Base-by-base conservation (phyloP, 2,888 invertebrate species). In the Syrista parreyssii region DNA sequence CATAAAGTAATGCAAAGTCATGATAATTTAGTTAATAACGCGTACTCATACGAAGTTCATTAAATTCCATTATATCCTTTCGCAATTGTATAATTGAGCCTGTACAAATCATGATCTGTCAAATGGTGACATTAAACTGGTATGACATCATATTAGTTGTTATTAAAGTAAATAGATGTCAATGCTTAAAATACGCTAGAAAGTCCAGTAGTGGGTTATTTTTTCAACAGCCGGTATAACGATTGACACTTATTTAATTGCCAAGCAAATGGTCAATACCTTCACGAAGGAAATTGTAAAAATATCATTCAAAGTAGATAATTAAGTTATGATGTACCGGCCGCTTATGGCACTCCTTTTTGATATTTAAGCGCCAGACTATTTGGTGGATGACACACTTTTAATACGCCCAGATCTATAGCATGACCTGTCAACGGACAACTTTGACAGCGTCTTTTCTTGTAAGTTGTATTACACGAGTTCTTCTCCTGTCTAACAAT, bases 341-440 rank as follows among this genome's bases (percentile, higher is more conserved):
- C 23, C 55, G 23, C 23, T 84, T 74, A 84, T n/a, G 78, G 76
- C 32, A 78, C 75, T 80, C 81, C 80, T 80, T 88, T 89, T 73
- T 88, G 89, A 76, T 84, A 87, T 40, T 85, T 84, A 11, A 89
- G 77, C 12, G 88, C 89, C 68, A 89, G 79, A 31, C 89, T 88
- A 73, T 89, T 86, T 2, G 86, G 31, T 0, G 84, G 82, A 32
- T 86, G 83, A 33, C 81, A 82, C 1, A 78, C 79, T 80, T 88
- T 89, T 9, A 88, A 79, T 6, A 85, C 75, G 11, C 86, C 88
- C 55, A 89, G 84, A 81, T 90, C 89, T 72, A 90, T 81, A 4
- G 87, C 84, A 74, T 90, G 90, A 1, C 88, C 90, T 12, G 85
- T 87, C 33, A 89, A 74, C 31, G 89, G 89, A 81, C 89, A 90